Evolutionary conservation across 2,113 vertebrate genomes (phyloP).

Genomic region (Eubucco bourcierii): DNA sequence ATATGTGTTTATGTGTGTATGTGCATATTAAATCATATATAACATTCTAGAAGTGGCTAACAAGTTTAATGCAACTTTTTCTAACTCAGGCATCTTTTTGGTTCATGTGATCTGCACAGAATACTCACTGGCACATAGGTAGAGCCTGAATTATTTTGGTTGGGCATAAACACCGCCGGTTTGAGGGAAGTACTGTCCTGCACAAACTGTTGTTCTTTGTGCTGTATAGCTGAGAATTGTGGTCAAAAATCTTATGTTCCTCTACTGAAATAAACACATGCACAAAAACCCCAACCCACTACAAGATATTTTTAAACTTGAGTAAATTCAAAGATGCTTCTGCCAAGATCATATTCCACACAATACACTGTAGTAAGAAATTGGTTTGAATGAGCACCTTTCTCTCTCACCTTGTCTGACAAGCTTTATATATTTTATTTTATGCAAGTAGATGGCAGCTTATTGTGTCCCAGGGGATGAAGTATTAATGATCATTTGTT

Average conservation of each 20-base stretch:
- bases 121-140: fast-evolving
- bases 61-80: neutral
- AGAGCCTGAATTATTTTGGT: neutral
- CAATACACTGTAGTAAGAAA: slow-evolving; percentile 24
- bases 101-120: fast-evolving
- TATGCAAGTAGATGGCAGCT: slow-evolving; percentile 70
- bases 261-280: neutral
- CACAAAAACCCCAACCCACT: neutral
- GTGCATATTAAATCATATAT: too few relatives aligned
- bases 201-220: neutral
- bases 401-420: slow-evolving; percentile 58
- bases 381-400: slow-evolving; percentile 46
- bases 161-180: neutral
- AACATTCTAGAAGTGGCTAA: neutral
- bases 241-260: neutral
- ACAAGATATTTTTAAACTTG: neutral
- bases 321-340: slow-evolving; percentile 7
- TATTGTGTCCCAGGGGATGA: slow-evolving; percentile 68
- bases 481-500: slow-evolving; percentile 77
- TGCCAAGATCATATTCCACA: neutral
- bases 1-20: too few relatives aligned
- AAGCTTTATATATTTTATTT: slow-evolving; percentile 73
- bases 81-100: neutral
- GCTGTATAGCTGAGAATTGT: neutral
- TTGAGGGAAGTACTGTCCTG: neutral